Conservation (phyloP, 2,888 invertebrate genomes). For the Lysandra coridon region DNA sequence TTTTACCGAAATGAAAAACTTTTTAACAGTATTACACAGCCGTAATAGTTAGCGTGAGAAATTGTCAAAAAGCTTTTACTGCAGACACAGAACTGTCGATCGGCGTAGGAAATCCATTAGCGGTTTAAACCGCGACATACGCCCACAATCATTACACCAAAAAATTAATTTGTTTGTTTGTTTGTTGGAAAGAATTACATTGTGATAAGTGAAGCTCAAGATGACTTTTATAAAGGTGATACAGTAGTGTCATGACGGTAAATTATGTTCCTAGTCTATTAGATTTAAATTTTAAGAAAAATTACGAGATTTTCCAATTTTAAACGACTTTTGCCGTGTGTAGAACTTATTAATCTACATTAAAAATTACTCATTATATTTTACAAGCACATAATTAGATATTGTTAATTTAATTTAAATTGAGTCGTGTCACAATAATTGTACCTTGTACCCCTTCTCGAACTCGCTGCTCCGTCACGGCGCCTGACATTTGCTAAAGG, state of each 20-base stretch:
- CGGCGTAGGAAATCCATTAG: slow-evolving; percentile 66
- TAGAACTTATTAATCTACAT: not conserved
- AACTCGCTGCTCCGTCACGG: slow-evolving; percentile 62
- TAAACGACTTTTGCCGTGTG: too few species aligned
- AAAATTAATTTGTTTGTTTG: slow-evolving; percentile 18
- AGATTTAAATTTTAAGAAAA: too few species aligned
- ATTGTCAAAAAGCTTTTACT: slow-evolving; percentile 77
- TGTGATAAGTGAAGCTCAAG: not conserved
- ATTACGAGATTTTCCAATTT: too few species aligned
- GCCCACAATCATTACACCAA: slow-evolving; percentile 10
- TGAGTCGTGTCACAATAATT: not conserved
- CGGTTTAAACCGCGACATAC: slow-evolving; percentile 41
- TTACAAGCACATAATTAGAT: not conserved
- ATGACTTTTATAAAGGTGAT: not conserved
- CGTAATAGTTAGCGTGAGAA: slow-evolving; percentile 55
- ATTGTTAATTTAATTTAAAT: not conserved
- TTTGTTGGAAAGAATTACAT: not conserved
- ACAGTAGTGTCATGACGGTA: not conserved
- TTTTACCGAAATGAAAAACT: slow-evolving; percentile 18
- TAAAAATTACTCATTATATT: not conserved
- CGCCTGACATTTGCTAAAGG: slow-evolving; percentile 78
- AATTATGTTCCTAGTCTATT: too few species aligned
- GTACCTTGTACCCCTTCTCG: slow-evolving; percentile 62
- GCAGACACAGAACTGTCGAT: slow-evolving; percentile 60
- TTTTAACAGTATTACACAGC: slow-evolving; percentile 28